Base-by-base conservation (phyloP, 23 tunicate genomes). In the Clavelina lepadiformis region DNA sequence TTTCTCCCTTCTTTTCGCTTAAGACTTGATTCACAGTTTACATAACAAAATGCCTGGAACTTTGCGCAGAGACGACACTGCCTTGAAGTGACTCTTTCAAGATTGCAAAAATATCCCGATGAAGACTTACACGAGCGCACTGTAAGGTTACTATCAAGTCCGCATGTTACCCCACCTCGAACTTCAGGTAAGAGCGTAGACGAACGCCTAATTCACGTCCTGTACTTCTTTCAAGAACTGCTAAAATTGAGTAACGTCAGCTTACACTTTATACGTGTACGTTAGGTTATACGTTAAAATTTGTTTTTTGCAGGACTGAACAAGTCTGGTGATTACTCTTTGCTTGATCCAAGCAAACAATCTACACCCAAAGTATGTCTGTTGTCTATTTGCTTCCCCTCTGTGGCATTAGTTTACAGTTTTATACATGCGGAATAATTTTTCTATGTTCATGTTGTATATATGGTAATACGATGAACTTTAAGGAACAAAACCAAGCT, bases 301-400 rank as follows among this genome's bases (percentile, higher is more conserved):
- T 54, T 54, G n/a, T 54, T 54, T 54, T 20, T 54, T 60, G 20
- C 15, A 8, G 25, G 52, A 56, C 65, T 32, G 7, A 56, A 71
- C 38, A 71, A 21, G 38, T 33, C 76, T 15, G 63, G n/a, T 2
- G 47, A 72, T 41, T 79, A 72, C 8, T 63, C 79, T n/a, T 23
- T 72, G 35, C 61, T 62, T n/a, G 49, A 28, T 35, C 91, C 91
- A 24, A 75, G 77, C 64, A 83, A 78, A 49, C 95, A 78, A 50
- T 86, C 95, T 3, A 86, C 95, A 28, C 95, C 95, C 3, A 86
- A 86, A 81, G 95, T 86, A 77, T 5, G 51, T 8, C 3, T 8
- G 37, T 34, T 58, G 59, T n/a, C 20, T n/a, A 5, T 58, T n/a
- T n/a, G n/a, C n/a, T n/a, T n/a, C n/a, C n/a, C n/a, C n/a, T n/a